phyloP scores from a whole-genome alignment of 53 echinoderm and acorn worm species.

The Antedon mediterranea region DNA sequence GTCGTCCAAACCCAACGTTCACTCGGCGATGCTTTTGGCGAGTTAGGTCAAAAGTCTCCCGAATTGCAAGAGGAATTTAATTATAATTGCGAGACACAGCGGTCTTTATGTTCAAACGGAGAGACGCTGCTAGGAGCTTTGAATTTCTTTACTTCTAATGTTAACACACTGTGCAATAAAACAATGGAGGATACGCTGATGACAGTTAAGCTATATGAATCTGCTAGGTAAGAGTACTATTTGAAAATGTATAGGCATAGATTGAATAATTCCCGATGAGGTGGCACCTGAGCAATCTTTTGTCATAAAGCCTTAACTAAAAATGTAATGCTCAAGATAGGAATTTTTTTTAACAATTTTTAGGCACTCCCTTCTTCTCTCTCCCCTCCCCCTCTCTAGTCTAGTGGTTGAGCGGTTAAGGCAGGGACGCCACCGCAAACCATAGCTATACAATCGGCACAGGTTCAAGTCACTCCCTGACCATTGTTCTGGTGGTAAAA shows the following conservation, averaged over 20 bases:
- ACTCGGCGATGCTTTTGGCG: slow-evolving; percentile 82
- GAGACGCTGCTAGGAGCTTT: slow-evolving; percentile 88
- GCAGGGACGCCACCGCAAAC: too few relatives aligned
- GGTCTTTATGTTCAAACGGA: slow-evolving; percentile 72
- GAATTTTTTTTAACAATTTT: too few relatives aligned
- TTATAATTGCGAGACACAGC: slow-evolving; percentile 92
- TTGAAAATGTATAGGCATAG: neutral
- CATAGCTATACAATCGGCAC: too few relatives aligned
- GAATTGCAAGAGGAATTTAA: slow-evolving; percentile 94
- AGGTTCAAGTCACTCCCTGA: too few relatives aligned
- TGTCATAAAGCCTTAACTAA: too few relatives aligned
- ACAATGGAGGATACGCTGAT: slow-evolving; percentile 93
- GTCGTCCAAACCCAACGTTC: slow-evolving; percentile 96
- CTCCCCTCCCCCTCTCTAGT: too few relatives aligned
- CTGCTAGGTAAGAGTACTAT: slow-evolving; percentile 50
- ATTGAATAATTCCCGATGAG: neutral
- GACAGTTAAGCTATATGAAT: slow-evolving; percentile 69
- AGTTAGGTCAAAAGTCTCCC: slow-evolving; percentile 80
- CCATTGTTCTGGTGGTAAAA: too few relatives aligned
- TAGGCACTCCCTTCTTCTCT: too few relatives aligned
- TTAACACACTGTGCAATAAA: slow-evolving; percentile 96
- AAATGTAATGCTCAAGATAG: too few relatives aligned
- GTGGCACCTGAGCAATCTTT: too few relatives aligned
- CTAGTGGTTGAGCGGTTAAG: too few relatives aligned
- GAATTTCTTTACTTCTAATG: slow-evolving; percentile 97